Conservation (phyloP, 1,140 invertebrate genomes). For the Myzus persicae region DNA sequence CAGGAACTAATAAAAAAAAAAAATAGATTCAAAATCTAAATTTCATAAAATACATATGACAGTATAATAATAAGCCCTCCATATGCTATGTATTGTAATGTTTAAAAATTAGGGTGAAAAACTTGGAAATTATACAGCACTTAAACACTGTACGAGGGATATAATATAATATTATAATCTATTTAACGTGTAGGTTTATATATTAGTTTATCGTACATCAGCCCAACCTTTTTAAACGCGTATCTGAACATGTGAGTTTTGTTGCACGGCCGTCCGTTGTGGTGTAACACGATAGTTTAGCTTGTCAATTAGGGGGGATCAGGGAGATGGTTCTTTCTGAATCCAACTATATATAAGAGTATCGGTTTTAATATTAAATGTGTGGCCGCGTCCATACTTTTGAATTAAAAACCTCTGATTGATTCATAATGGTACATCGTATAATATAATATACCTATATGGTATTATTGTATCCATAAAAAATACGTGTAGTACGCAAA, state of each 20-base stretch:
- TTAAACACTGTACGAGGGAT: neutral
- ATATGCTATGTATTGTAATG: neutral
- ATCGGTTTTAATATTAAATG: neutral
- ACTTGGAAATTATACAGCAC: neutral
- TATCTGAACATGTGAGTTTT: neutral
- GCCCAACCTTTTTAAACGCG: neutral
- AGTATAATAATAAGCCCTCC: neutral
- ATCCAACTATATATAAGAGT: too few relatives aligned
- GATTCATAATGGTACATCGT: neutral
- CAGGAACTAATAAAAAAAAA: too few relatives aligned
- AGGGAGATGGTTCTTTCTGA: neutral
- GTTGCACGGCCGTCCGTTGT: neutral
- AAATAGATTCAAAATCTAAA: neutral
- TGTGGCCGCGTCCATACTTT: neutral
- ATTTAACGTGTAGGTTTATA: too few relatives aligned
- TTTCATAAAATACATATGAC: neutral
- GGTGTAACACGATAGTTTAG: neutral
- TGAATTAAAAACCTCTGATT: too few relatives aligned
- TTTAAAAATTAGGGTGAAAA: neutral
- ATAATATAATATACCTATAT: neutral
- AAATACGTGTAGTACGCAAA: neutral
- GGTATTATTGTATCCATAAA: too few relatives aligned
- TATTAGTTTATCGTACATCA: neutral
- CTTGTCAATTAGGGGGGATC: neutral
- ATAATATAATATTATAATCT: neutral